Evolutionary conservation across 2,888 invertebrate species (phyloP).

Genomic region (Perdita meconis): DNA sequence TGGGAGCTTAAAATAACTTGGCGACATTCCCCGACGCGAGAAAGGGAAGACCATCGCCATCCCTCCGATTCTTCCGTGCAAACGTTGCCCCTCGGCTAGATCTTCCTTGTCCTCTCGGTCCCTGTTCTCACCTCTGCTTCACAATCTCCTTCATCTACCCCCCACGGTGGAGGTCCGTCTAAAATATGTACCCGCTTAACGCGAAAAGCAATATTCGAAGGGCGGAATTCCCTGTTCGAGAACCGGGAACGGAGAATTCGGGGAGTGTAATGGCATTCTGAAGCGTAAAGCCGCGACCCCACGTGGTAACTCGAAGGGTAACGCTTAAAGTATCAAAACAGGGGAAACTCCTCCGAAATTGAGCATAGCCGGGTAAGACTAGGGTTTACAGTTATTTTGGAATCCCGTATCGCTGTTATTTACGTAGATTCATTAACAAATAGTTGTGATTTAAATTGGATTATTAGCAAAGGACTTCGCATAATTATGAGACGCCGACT

Average conservation of each 20-base stretch:
- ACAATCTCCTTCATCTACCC: slow-evolving; percentile 58
- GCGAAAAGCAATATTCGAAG: slow-evolving; percentile 63
- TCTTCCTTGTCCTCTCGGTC: slow-evolving; percentile 1
- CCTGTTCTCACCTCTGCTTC: slow-evolving; percentile 53
- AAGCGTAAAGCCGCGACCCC: slow-evolving; percentile 3
- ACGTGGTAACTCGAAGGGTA: neutral
- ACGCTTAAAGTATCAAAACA: too few species aligned
- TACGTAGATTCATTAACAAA: too few species aligned
- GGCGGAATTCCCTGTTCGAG: slow-evolving; percentile 57
- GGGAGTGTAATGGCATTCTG: slow-evolving; percentile 20
- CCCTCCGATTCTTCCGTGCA: slow-evolving; percentile 41
- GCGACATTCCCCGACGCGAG: slow-evolving; percentile 70
- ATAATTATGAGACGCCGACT: too few species aligned
- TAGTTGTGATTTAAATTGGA: too few species aligned
- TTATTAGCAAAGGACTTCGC: too few species aligned
- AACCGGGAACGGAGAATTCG: slow-evolving; percentile 40
- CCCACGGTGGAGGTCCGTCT: slow-evolving; percentile 64
- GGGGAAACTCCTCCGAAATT: too few species aligned
- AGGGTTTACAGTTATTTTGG: too few species aligned
- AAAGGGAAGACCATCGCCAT: slow-evolving; percentile 25
- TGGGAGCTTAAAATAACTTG: slow-evolving; percentile 78
- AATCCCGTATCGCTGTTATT: too few species aligned
- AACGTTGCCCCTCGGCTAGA: slow-evolving; percentile 37
- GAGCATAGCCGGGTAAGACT: too few species aligned
- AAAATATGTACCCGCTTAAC: slow-evolving; percentile 73